Evolutionary conservation across 2,113 vertebrate species (phyloP).

Genomic region (Pteropus alecto): DNA sequence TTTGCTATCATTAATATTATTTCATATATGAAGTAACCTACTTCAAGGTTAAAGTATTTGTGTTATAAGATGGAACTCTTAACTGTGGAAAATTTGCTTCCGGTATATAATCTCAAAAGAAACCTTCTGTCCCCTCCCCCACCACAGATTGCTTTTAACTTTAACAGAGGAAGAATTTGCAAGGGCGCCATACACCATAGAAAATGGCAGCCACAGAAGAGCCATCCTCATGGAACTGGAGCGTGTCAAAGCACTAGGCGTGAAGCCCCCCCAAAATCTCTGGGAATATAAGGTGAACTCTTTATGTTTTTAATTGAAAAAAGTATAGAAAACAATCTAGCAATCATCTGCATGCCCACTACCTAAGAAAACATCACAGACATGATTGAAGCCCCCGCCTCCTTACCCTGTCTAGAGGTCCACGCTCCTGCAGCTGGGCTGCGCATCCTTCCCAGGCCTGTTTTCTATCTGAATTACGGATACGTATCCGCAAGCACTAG

Average conservation of each 20-base stretch:
- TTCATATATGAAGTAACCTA: background rate
- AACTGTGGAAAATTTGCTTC: background rate
- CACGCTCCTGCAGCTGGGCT: fast-evolving
- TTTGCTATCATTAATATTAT: background rate
- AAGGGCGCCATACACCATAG: constrained; percentile 86
- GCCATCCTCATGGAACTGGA: constrained; percentile 90
- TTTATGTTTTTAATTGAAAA: background rate
- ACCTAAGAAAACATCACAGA: background rate
- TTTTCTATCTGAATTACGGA: fast-evolving
- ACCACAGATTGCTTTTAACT: constrained; percentile 88
- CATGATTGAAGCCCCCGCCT: background rate
- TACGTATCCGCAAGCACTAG: background rate
- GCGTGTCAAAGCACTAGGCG: constrained; percentile 86
- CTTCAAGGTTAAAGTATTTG: background rate
- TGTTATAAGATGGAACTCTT: background rate
- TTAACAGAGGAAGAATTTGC: constrained; percentile 92
- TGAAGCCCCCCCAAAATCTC: constrained; percentile 93
- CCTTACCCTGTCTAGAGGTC: background rate
- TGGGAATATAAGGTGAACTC: constrained; percentile 95
- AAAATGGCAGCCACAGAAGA: constrained; percentile 89
- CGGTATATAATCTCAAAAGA: background rate
- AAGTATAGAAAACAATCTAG: background rate
- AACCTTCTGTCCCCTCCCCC: background rate
- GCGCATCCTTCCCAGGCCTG: fast-evolving
- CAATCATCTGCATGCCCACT: background rate